These are phyloP conservation scores for Spongilla lacustris DNA, from an alignment of 37 sponge, comb jelly and placozoan species.

Conservation along the genomic window DNA sequence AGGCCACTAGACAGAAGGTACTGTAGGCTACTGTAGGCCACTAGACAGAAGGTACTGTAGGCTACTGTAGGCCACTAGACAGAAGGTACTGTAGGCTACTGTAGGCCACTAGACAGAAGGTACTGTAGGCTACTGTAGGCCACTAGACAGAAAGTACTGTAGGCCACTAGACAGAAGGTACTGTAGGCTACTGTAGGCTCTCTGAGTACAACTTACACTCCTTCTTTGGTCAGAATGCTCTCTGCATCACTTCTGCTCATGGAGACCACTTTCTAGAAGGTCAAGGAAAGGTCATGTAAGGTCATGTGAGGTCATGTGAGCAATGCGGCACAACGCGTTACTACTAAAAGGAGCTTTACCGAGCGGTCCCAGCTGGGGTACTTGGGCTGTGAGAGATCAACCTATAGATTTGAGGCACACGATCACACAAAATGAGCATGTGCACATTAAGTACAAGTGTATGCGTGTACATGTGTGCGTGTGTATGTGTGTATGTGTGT, in stretches of 20 bases:
- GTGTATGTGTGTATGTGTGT: too few species aligned
- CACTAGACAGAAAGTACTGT: too few species aligned
- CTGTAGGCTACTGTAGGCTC: background rate
- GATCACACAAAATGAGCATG: background rate
- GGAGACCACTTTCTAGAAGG: conserved; percentile 46
- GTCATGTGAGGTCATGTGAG: background rate
- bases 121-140: too few species aligned
- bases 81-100: too few species aligned
- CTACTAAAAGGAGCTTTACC: background rate
- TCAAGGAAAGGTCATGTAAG: background rate
- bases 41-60: too few species aligned
- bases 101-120: too few species aligned
- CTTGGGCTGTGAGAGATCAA: background rate
- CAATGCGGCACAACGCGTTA: background rate
- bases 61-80: background rate
- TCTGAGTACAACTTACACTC: conserved; percentile 41
- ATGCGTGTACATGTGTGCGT: background rate
- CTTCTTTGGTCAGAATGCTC: conserved; percentile 31
- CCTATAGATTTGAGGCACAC: background rate
- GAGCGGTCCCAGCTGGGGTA: background rate
- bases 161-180: background rate
- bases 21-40: too few species aligned
- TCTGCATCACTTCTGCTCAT: conserved; percentile 50
- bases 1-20: too few species aligned
- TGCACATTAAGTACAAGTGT: background rate